Conservation (phyloP, 2,113 vertebrate genomes). For the Tretioscincus oriximinensis region DNA sequence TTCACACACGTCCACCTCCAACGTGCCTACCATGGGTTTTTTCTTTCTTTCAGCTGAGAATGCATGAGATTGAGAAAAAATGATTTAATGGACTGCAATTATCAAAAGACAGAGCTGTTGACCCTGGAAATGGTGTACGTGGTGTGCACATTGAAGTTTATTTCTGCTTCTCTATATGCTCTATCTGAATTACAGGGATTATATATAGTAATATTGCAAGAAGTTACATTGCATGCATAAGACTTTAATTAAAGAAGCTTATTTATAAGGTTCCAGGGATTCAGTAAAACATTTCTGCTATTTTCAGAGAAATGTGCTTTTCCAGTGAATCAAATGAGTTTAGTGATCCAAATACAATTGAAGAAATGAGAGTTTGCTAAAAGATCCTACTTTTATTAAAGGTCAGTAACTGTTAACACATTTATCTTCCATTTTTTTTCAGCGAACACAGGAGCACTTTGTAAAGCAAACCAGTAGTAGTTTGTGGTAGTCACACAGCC, state of each 20-base stretch:
- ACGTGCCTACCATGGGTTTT: not conserved
- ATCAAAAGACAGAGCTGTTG: not conserved
- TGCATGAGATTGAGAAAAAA: not conserved
- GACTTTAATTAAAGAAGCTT: constrained; percentile 14
- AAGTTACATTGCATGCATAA: not conserved
- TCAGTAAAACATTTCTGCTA: not conserved
- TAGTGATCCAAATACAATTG: not conserved
- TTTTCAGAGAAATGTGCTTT: not conserved
- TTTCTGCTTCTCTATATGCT: not conserved
- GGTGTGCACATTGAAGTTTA: not conserved
- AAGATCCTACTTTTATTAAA: not conserved
- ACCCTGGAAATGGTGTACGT: too few relatives aligned
- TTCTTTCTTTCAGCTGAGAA: not conserved
- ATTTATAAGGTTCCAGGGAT: constrained; percentile 2
- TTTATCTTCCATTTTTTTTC: not conserved
- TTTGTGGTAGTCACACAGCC: not conserved
- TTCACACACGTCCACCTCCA: too few relatives aligned
- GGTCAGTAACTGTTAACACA: not conserved
- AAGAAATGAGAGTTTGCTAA: not conserved
- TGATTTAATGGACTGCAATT: not conserved
- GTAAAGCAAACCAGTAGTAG: not conserved
- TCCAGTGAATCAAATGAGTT: not conserved
- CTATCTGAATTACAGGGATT: not conserved
- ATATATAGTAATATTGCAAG: not conserved
- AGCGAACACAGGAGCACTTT: not conserved